Evolutionary conservation across 2,113 vertebrate genomes (phyloP).

Genomic region (Pluvianellus socialis): DNA sequence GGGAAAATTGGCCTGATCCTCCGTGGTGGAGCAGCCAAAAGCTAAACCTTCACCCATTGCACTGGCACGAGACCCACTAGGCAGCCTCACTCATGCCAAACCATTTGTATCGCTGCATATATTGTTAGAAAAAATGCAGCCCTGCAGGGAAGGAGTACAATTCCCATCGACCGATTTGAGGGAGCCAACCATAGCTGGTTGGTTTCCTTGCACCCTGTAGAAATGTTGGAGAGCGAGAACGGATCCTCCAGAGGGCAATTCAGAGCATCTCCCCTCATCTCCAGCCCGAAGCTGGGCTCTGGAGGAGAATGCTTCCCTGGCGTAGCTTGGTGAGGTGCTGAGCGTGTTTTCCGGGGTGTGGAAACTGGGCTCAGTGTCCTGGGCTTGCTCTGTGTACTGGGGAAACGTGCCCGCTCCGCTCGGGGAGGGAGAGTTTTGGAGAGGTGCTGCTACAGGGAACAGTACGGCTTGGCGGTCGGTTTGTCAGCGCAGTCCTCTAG

Average conservation of each 20-base stretch:
- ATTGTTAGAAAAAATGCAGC: background rate
- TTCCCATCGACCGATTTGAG: background rate
- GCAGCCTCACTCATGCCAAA: background rate
- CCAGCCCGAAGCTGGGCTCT: background rate
- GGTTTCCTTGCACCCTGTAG: background rate
- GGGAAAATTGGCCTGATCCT: background rate
- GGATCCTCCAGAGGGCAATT: background rate
- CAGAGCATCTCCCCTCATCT: background rate
- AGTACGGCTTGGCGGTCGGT: background rate
- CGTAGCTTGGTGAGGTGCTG: background rate
- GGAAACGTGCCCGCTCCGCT: background rate
- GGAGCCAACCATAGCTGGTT: background rate
- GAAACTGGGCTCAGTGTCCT: background rate
- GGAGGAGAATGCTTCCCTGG: background rate
- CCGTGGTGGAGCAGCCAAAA: background rate
- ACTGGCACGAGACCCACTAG: background rate
- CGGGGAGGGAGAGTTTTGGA: background rate
- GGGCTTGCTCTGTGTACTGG: background rate
- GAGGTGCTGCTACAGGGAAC: constrained; percentile 28
- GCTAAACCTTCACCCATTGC: background rate
- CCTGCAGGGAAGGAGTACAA: background rate
- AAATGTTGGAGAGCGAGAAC: background rate
- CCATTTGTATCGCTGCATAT: background rate
- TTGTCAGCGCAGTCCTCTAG: constrained; percentile 1
- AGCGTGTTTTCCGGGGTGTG: background rate